Evolutionary conservation across 2,888 invertebrate genomes (phyloP).

Genomic region (Pelosia muscerda): DNA sequence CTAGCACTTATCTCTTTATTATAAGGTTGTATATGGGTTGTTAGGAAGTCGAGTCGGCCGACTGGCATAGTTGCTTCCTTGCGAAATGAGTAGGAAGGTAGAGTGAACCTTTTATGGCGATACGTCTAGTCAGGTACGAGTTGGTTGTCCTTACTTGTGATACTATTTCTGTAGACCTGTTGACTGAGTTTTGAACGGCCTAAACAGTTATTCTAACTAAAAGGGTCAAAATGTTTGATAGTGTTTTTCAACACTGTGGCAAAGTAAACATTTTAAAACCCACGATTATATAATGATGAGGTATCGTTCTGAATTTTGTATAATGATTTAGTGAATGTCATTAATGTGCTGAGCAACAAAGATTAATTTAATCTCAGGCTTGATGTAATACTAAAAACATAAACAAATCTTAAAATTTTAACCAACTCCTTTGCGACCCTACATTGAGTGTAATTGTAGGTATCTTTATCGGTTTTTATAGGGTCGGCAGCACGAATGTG

Average conservation of each 20-base stretch:
- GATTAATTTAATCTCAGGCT: not conserved
- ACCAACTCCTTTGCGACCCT: not conserved
- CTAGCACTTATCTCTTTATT: slow-evolving; percentile 22
- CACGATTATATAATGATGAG: not conserved
- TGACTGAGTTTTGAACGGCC: slow-evolving; percentile 11
- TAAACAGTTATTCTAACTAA: slow-evolving; percentile 10
- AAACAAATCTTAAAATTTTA: no score
- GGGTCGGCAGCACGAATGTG: no score
- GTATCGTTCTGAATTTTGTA: not conserved
- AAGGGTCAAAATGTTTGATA: not conserved
- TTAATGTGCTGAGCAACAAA: not conserved
- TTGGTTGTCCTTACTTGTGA: slow-evolving; percentile 29
- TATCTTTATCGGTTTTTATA: no score
- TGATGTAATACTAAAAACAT: not conserved
- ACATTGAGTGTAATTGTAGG: no score
- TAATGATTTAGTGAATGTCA: not conserved
- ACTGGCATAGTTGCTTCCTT: slow-evolving; percentile 64
- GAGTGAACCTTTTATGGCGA: slow-evolving; percentile 60
- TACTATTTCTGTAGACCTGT: slow-evolving; percentile 23
- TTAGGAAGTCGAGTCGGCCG: slow-evolving; percentile 44
- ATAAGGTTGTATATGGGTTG: slow-evolving; percentile 38
- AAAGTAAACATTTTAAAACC: not conserved
- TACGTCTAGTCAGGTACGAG: slow-evolving; percentile 56
- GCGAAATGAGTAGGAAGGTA: slow-evolving; percentile 67
- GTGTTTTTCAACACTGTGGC: not conserved